phyloP scores from a whole-genome alignment of 2,113 vertebrate genomes.

The Seriola dumerili region DNA sequence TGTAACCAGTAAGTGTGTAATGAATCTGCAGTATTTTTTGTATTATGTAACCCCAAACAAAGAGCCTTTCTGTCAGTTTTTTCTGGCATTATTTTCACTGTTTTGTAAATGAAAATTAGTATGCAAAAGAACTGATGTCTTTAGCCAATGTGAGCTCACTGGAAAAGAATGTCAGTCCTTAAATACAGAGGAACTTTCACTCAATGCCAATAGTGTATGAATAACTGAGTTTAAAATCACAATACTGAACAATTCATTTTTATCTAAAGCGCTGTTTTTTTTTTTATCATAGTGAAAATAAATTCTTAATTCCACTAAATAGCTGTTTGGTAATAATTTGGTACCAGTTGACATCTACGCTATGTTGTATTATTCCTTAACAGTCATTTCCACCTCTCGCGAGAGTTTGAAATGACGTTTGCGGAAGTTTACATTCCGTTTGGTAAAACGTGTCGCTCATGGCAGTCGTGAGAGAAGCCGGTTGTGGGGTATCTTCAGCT shows the following conservation, averaged over 20 bases:
- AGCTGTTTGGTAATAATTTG: background rate
- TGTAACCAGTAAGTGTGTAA: slow-evolving; percentile 50
- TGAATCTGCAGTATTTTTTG: slow-evolving; percentile 67
- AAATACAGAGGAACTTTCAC: slow-evolving; percentile 17
- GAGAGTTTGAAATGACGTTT: slow-evolving; percentile 63
- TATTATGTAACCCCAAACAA: slow-evolving; percentile 70
- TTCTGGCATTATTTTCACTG: slow-evolving; percentile 23
- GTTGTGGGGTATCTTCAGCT: background rate
- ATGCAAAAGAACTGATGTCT: slow-evolving; percentile 38
- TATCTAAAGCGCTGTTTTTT: slow-evolving; percentile 37
- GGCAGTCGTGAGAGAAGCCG: background rate
- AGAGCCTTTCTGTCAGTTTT: slow-evolving; percentile 46
- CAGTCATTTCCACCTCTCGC: slow-evolving; percentile 59
- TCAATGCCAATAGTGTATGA: slow-evolving; percentile 29
- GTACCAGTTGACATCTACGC: background rate
- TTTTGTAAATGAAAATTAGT: slow-evolving; percentile 40
- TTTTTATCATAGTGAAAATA: slow-evolving; percentile 60
- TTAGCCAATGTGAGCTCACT: slow-evolving; percentile 38
- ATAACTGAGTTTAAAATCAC: slow-evolving; percentile 26
- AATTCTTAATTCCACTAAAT: slow-evolving; percentile 42
- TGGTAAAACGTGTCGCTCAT: slow-evolving; percentile 40
- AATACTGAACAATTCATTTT: slow-evolving; percentile 19
- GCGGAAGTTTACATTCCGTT: slow-evolving; percentile 78
- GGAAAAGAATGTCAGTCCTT: slow-evolving; percentile 28
- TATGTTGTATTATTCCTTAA: background rate